A percentile compares a stretch with the other conserved stretches of the same genome.
Conservation (phyloP, 2,113 vertebrate species). For the Eira barbara region DNA sequence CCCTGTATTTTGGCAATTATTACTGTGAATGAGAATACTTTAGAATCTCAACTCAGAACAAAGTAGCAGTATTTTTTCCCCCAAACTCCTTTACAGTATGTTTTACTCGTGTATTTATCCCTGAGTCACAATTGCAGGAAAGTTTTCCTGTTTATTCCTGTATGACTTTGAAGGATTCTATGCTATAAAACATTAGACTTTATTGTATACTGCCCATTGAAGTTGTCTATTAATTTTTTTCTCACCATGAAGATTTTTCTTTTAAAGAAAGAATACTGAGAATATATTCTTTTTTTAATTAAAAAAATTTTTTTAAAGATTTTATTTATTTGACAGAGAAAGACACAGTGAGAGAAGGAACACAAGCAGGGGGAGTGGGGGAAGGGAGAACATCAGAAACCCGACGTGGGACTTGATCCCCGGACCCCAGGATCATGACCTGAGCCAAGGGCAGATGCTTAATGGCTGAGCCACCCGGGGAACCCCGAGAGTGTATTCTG, state of each 20-base stretch:
- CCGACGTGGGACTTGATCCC: too few species aligned
- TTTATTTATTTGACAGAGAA: too few species aligned
- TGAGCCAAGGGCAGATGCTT: too few species aligned
- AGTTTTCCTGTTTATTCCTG: neutral
- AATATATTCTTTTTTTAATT: neutral
- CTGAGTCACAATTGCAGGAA: neutral
- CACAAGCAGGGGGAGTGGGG: too few species aligned
- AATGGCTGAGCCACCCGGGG: too few species aligned
- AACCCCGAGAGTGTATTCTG: neutral
- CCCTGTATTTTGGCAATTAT: slow-evolving; percentile 73
- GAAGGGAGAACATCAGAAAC: too few species aligned
- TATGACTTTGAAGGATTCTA: neutral
- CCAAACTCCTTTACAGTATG: slow-evolving; percentile 34
- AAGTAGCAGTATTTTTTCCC: neutral
- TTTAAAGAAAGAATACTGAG: neutral
- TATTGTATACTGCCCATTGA: neutral
- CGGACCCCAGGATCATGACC: too few species aligned
- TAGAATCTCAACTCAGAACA: neutral
- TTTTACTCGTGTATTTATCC: neutral
- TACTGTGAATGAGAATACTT: slow-evolving; percentile 54
- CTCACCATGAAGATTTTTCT: neutral
- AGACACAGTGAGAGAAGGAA: too few species aligned
- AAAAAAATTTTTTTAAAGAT: too few species aligned
- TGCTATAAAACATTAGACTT: neutral
- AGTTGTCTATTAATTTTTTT: neutral